Conservation (phyloP, 2,797 vertebrate genomes). For the Semotilus atromaculatus region DNA sequence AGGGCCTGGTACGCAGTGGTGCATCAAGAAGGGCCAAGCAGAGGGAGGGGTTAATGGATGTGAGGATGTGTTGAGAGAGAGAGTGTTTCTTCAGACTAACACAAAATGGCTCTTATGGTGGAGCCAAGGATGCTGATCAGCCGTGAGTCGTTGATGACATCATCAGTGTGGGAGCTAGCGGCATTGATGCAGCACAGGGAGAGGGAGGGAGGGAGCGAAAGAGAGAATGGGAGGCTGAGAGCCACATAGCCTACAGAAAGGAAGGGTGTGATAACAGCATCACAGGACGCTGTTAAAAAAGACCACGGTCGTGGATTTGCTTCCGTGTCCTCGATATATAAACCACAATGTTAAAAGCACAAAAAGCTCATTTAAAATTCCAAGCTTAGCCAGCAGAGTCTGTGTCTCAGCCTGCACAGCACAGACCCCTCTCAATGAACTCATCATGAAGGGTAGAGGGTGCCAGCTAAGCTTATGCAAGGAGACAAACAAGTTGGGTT, state of each 20-base stretch:
- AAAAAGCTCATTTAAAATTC: slow-evolving; percentile 20
- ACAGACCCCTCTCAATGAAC: slow-evolving; percentile 23
- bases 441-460: slow-evolving; percentile 24
- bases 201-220: not conserved
- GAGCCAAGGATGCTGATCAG: slow-evolving; percentile 72
- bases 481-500: not conserved
- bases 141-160: slow-evolving; percentile 74
- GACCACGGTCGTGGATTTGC: slow-evolving; percentile 25
- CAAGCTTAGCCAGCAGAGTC: not conserved
- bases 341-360: slow-evolving; percentile 2
- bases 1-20: slow-evolving; percentile 60
- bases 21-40: slow-evolving; percentile 44
- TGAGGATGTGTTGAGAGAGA: slow-evolving; percentile 23
- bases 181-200: slow-evolving; percentile 61
- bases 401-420: slow-evolving; percentile 22
- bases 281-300: slow-evolving; percentile 4
- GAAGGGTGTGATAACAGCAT: not conserved
- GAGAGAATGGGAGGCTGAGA: not conserved
- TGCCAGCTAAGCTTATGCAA: slow-evolving; percentile 25
- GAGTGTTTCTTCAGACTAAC: slow-evolving; percentile 52
- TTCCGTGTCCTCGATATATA: not conserved
- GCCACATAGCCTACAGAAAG: not conserved
- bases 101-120: slow-evolving; percentile 76
- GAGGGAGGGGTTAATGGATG: slow-evolving; percentile 39
- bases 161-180: slow-evolving; percentile 63